Evolutionary conservation across 2,888 invertebrate genomes (phyloP).

Genomic region (Rhopalosiphum nymphaeae): DNA sequence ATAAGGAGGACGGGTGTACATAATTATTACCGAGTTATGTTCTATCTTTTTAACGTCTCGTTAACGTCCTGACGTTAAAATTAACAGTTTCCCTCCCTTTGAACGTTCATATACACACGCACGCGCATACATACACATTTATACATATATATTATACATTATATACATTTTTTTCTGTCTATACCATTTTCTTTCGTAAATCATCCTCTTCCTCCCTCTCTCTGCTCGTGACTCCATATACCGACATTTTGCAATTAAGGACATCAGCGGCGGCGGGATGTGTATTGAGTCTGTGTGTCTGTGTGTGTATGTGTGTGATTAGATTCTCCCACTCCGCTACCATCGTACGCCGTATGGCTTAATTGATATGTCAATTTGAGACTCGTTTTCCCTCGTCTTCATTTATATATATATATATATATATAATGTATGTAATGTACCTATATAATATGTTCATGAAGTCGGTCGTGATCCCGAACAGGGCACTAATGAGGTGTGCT

Average conservation of each 20-base stretch:
- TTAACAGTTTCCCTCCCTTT: conserved; percentile 62
- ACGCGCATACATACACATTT: background rate
- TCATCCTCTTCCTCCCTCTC: conserved; percentile 28
- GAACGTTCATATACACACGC: background rate
- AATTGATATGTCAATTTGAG: conserved; percentile 65
- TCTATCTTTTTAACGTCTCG: conserved; percentile 63
- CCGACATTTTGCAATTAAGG: conserved; percentile 63
- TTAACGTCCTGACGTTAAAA: conserved; percentile 62
- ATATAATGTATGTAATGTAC: background rate
- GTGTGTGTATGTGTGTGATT: conserved; percentile 37
- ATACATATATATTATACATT: background rate
- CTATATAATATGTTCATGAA: background rate
- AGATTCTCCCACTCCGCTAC: conserved; percentile 46
- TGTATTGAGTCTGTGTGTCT: background rate
- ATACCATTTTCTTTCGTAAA: conserved; percentile 14
- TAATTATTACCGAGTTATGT: conserved; percentile 63
- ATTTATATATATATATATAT: conserved; percentile 1
- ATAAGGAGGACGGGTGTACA: conserved; percentile 25
- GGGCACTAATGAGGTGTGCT: conserved; percentile 57
- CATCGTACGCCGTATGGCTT: conserved; percentile 35
- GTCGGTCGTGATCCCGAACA: conserved; percentile 53
- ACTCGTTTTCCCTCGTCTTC: conserved; percentile 44
- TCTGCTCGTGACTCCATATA: background rate
- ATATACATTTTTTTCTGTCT: background rate
- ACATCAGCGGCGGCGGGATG: conserved; percentile 28